Conservation (phyloP, 2,888 invertebrate genomes). For the Ectemnius continuus region DNA sequence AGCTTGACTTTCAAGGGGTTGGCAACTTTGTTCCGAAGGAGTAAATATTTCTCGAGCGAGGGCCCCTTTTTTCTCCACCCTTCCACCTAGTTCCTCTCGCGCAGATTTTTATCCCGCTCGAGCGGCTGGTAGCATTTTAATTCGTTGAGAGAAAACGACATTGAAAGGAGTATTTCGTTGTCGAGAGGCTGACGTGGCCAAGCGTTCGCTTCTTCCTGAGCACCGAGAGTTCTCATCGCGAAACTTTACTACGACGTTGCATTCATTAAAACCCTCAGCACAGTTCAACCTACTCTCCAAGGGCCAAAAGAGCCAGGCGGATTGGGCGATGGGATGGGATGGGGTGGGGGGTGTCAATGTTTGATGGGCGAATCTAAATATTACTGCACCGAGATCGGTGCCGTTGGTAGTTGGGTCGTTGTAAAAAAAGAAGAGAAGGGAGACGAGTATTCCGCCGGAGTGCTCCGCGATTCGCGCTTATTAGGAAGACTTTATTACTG, state of each 20-base stretch:
- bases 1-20: slow-evolving; percentile 38
- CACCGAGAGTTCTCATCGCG: slow-evolving; percentile 44
- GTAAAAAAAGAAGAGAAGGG: too few species aligned
- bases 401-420: neutral
- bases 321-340: too few species aligned
- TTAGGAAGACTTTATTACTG: slow-evolving; percentile 38
- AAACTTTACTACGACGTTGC: slow-evolving; percentile 54
- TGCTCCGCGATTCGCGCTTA: slow-evolving; percentile 33
- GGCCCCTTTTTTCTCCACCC: slow-evolving; percentile 33
- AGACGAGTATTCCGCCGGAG: neutral
- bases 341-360: slow-evolving; percentile 25
- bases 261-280: slow-evolving; percentile 55
- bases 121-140: slow-evolving; percentile 34
- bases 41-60: slow-evolving; percentile 44
- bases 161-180: too few species aligned
- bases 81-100: too few species aligned
- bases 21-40: slow-evolving; percentile 42
- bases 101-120: slow-evolving; percentile 54
- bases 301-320: too few species aligned
- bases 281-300: too few species aligned
- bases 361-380: slow-evolving; percentile 49
- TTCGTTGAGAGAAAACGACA: slow-evolving; percentile 21
- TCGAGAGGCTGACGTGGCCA: too few species aligned
- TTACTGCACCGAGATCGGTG: slow-evolving; percentile 36
- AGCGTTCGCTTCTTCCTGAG: too few species aligned